A percentile compares a stretch with the other conserved stretches of the same genome.
These are phyloP conservation scores for Petrolisthes manimaculis DNA, from an alignment of 2,888 invertebrate genomes.

Conservation along the genomic window DNA sequence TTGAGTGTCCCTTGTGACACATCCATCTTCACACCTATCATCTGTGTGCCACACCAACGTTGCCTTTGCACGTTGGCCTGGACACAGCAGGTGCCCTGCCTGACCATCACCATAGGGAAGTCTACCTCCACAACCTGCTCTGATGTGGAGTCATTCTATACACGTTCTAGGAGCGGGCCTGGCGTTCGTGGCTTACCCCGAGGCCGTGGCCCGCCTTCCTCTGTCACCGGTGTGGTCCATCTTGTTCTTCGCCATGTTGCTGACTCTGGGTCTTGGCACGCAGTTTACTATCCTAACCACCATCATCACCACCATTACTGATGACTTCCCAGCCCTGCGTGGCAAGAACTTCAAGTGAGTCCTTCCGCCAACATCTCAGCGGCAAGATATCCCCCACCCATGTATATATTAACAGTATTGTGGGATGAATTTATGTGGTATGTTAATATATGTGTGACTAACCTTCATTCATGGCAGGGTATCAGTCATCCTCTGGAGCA, in stretches of 20 bases:
- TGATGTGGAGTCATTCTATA: conserved; percentile 64
- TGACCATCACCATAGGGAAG: conserved; percentile 50
- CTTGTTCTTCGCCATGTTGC: conserved; percentile 83
- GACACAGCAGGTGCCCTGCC: conserved; percentile 16
- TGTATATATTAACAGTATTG: conserved; percentile 53
- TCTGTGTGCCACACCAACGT: conserved; percentile 8
- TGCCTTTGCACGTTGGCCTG: conserved; percentile 40
- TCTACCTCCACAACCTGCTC: conserved; percentile 36
- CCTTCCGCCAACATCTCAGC: conserved; percentile 51
- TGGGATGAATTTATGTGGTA: conserved; percentile 53
- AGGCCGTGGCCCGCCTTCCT: conserved; percentile 82
- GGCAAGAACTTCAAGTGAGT: conserved; percentile 66
- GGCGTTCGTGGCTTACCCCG: conserved; percentile 87
- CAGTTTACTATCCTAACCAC: conserved; percentile 74
- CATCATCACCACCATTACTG: conserved; percentile 74
- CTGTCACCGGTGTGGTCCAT: conserved; percentile 86
- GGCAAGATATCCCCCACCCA: conserved; percentile 42
- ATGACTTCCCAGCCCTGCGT: conserved; percentile 67
- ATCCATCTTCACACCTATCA: conserved; percentile 14
- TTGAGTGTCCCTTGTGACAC: conserved; percentile 31
- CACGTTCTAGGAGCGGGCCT: conserved; percentile 75
- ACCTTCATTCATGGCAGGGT: conserved; percentile 62
- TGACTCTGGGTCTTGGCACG: conserved; percentile 81
- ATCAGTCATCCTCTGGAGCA: conserved; percentile 58
- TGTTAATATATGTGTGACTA: conserved; percentile 57